Percentiles rank a stretch among this genome's conserved stretches.
phyloP scores from a whole-genome alignment of 2,888 invertebrate genomes.

The Willowsia nigromaculata region DNA sequence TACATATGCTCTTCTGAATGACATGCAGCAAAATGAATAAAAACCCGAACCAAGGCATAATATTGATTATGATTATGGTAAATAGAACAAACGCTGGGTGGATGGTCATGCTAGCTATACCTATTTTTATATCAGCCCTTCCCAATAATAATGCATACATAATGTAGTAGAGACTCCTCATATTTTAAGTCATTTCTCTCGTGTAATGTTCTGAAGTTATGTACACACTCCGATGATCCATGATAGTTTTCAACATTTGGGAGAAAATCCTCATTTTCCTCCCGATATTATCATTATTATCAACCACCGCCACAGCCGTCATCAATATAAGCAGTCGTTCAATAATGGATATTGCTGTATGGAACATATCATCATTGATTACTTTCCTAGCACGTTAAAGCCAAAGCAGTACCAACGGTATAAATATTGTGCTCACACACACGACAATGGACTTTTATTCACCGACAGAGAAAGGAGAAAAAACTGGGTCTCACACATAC shows the following conservation, averaged over 20 bases:
- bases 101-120: constrained; percentile 37
- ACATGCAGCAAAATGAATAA: neutral
- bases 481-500: constrained; percentile 29
- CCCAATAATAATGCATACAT: constrained; percentile 34
- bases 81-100: constrained; percentile 15
- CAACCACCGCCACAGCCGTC: neutral
- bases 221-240: neutral
- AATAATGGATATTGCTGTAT: constrained; percentile 44
- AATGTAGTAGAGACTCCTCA: constrained; percentile 48
- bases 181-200: neutral
- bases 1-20: too few relatives aligned
- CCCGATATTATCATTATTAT: constrained; percentile 44
- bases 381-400: constrained; percentile 6
- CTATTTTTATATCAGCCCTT: constrained; percentile 48
- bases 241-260: neutral
- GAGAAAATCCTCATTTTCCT: constrained; percentile 12
- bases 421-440: neutral
- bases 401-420: neutral
- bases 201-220: neutral
- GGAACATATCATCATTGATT: constrained; percentile 22
- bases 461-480: neutral
- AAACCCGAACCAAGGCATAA: neutral
- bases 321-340: neutral
- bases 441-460: neutral
- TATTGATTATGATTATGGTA: constrained; percentile 51